Evolutionary conservation across 2,888 invertebrate species (phyloP), one percentile per base, ranked within the genome.

Genomic region (Hemicrepidius hirtus): DNA sequence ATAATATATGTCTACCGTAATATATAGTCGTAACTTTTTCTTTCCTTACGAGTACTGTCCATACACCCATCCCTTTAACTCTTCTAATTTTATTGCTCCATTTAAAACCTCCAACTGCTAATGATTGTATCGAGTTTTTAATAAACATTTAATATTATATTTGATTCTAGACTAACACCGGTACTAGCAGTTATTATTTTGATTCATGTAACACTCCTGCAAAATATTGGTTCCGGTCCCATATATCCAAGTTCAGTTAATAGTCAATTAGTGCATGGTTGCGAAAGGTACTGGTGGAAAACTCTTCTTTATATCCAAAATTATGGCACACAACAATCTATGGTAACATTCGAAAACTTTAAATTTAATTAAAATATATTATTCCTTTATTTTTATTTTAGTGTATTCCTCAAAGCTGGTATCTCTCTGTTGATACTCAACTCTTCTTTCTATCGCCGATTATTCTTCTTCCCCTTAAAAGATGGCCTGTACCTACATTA

Each of bases 161-260:
- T 46, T 46, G 4, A 12, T 64, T 64, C 7, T 37, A 65, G 65
- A 24, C 13, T 65, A 13, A 65, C 65, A 10, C 50, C 65, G 4
- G n/a, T 32, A 5, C 4, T 16, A 13, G 13, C 24, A 0, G 53
- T 53, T 32, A 13, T 65, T 6, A n/a, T 65, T 0, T 3, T 65
- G 3, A 21, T 53, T n/a, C 53, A 53, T 10, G 16, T 9, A 4
- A 53, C 53, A 24, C 28, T 53, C 1, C 3, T 57, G 3, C 16
- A 35, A 21, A 18, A 57, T 18, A 10, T 57, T 35, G 37, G 57
- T 20, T 57, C 57, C 4, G 57, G 57, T 12, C 57, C 57, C 7
- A 1, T 57, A 18, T 57, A 24, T 4, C 57, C 16, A 12, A 24
- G 1, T 20, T 3, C 37, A 35, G 37, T 35, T 10, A 3, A 37